Evolutionary conservation across 1,140 invertebrate species (phyloP), one percentile per base, ranked within the genome.

Genomic region (Lucilia sericata): DNA sequence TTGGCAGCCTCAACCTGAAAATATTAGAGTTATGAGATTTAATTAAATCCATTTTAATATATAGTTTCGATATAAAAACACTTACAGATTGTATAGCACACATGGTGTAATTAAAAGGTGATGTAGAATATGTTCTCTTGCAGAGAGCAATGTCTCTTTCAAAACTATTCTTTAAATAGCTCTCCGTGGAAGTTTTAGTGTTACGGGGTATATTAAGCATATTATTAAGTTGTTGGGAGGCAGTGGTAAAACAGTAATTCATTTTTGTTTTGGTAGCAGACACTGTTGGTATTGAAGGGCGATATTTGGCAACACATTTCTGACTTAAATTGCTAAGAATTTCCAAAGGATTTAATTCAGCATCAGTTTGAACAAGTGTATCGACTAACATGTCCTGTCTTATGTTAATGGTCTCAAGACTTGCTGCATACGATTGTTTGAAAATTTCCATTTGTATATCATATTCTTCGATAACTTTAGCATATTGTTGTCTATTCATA

Each of bases 241-340:
- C 82, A 4, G 17, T 83, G 2, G 5, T 12, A 21, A 83, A 49
- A 21, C 84, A 85, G 10, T 49, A 80, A 8, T 65, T 75, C 14
- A 85, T 49, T 30, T 36, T 25, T 9, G 36, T 9, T n/a, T 83
- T 81, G 0, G 78, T 36, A n/a, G 36, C 65, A 36, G 25, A 14
- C 5, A 9, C 21, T 9, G 60, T 65, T 9, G 84, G 82, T 49
- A 85, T 5, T 36, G 76, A 74, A 9, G 19, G 5, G n/a, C 60
- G 74, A 30, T 85, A 83, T 42, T 85, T 82, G 14, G 78, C 12
- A 25, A 85, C 84, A 51, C 84, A 85, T 42, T 80, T 47, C 47
- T 78, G 30, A 47, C 47, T 60, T 9, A 76, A 42, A n/a, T 70
- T 51, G 34, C 49, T 49, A 13, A 85, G 60, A 12, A 74, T 70